Conservation (phyloP, 2,797 vertebrate species). For the Esox lucius region DNA sequence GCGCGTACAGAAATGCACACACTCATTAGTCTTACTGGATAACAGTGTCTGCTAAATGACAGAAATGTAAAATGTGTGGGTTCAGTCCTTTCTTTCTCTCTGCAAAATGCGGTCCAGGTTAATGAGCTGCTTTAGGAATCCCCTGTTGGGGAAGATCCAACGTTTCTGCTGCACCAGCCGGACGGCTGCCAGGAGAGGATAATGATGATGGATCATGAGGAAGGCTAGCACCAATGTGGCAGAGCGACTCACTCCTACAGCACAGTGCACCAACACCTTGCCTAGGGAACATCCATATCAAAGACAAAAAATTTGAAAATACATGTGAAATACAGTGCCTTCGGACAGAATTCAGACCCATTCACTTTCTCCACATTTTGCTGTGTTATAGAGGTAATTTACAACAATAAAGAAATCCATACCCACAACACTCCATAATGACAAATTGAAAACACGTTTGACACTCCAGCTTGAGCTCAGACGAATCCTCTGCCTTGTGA, state of each 20-base stretch:
- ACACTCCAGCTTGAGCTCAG: too few species aligned
- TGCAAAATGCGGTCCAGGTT: conserved; percentile 76
- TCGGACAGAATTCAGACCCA: too few species aligned
- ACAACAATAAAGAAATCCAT: too few species aligned
- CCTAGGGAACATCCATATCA: conserved; percentile 55
- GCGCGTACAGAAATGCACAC: too few species aligned
- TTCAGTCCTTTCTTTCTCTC: conserved; percentile 6
- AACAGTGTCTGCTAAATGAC: neutral
- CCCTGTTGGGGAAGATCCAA: conserved; percentile 90
- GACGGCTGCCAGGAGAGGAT: conserved; percentile 67
- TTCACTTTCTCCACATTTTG: too few species aligned
- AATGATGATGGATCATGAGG: conserved; percentile 75
- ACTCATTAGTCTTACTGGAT: too few species aligned
- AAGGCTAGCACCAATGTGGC: conserved; percentile 77
- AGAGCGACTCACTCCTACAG: conserved; percentile 36
- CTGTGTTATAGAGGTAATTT: too few species aligned
- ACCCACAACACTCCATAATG: too few species aligned
- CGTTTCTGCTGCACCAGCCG: conserved; percentile 73
- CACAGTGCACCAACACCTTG: conserved; percentile 30
- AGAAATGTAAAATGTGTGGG: neutral
- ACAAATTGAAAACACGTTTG: too few species aligned
- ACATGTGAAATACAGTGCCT: too few species aligned
- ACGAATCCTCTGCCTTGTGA: too few species aligned
- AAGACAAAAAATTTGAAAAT: neutral
- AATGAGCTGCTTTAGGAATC: conserved; percentile 84